Evolutionary conservation across 1,140 invertebrate species (phyloP), one percentile per base, ranked within the genome.

Genomic region (Hypsibius dujardini): DNA sequence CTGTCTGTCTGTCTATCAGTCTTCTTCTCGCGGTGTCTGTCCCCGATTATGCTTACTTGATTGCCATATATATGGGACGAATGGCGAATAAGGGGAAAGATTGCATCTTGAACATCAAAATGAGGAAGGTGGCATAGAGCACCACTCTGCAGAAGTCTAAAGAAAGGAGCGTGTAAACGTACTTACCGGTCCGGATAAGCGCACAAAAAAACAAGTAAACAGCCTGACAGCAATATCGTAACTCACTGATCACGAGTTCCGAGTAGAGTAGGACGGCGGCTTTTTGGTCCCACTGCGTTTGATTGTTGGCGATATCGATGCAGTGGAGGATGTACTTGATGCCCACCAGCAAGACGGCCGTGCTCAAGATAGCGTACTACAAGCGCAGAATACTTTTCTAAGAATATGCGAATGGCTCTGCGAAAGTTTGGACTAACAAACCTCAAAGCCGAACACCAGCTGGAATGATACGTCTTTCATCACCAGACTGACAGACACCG

Each of bases 11-110:
- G n/a, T n/a, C n/a, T n/a, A n/a, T n/a, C n/a, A n/a, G n/a, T n/a
- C n/a, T n/a, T n/a, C n/a, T n/a, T n/a, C n/a, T n/a, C n/a, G n/a
- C n/a, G n/a, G n/a, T n/a, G n/a, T n/a, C n/a, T n/a, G n/a, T n/a
- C n/a, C n/a, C n/a, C n/a, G 71, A 40, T 69, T 15, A 28, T 59
- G 72, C 79, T 79, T 77, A 89, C 87, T 87, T 87, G 82, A 98
- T 87, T 28, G 95, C 93, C 75, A 98, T 88, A 81, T 98, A 99
- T 90, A 99, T 98, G 42, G 95, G 95, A 76, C 96, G 84, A 78
- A 99, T 92, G 40, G 95, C 93, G 83, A 99, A 99, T 73, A 99
- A 81, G 69, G 96, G 96, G 78, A 99, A 84, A 2, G 95, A 97
- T 78, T 97, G 97, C 71, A 98, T 89, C 79, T 90, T 86, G 1